Evolutionary conservation across 1,140 invertebrate genomes (phyloP).

Genomic region (Cyclargus thomasi): DNA sequence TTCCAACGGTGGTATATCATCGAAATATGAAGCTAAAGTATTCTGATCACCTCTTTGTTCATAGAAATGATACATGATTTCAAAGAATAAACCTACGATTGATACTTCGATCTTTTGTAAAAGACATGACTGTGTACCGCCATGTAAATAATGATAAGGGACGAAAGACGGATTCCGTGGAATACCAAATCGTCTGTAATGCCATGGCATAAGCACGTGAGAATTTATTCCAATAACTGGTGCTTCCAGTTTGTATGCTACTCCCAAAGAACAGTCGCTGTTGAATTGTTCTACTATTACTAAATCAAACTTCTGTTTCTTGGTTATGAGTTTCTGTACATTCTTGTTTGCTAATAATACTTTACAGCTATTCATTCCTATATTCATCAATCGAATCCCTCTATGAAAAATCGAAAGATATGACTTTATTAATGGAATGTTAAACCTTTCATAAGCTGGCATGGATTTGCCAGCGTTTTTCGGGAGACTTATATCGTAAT

Average conservation of each 20-base stretch:
- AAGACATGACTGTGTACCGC: slow-evolving; percentile 75
- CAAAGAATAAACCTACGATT: slow-evolving; percentile 50
- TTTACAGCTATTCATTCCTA: slow-evolving; percentile 56
- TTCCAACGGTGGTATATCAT: slow-evolving; percentile 76
- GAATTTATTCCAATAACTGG: slow-evolving; percentile 78
- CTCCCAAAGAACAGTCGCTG: slow-evolving; percentile 79
- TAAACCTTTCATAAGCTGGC: slow-evolving; percentile 42
- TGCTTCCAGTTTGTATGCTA: slow-evolving; percentile 77
- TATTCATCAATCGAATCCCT: slow-evolving; percentile 31
- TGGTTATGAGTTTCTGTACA: slow-evolving; percentile 61
- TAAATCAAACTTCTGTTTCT: slow-evolving; percentile 78
- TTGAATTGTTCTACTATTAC: slow-evolving; percentile 82
- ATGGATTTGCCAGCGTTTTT: slow-evolving; percentile 25
- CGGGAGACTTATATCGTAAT: slow-evolving; percentile 75
- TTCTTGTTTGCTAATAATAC: slow-evolving; percentile 50
- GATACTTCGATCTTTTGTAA: slow-evolving; percentile 57
- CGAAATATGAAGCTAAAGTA: slow-evolving; percentile 73
- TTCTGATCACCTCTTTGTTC: slow-evolving; percentile 48
- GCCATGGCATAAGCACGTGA: slow-evolving; percentile 77
- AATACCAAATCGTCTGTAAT: slow-evolving; percentile 74
- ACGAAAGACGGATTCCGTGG: slow-evolving; percentile 77
- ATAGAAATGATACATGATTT: neutral
- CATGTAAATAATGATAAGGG: slow-evolving; percentile 73
- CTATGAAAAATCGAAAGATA: slow-evolving; percentile 34
- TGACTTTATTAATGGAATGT: slow-evolving; percentile 34